phyloP scores from a whole-genome alignment of 1,140 invertebrate species.

The Melipona quadrifasciata region DNA sequence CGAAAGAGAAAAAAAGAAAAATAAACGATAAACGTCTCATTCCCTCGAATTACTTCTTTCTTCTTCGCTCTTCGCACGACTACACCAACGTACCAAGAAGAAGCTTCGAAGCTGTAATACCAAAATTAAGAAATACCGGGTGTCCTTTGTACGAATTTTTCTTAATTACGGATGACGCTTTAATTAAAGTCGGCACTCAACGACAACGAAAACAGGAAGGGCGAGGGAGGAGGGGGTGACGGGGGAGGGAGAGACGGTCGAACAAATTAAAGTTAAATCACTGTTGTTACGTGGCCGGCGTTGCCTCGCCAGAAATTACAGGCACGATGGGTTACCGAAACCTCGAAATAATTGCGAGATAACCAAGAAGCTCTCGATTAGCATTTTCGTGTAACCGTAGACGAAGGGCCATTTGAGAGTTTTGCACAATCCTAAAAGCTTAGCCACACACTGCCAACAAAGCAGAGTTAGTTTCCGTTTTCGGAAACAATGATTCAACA shows the following conservation, averaged over 20 bases:
- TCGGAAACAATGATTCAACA: neutral
- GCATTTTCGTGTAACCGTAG: slow-evolving; percentile 30
- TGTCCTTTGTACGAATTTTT: neutral
- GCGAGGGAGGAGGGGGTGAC: too few relatives aligned
- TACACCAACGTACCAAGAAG: neutral
- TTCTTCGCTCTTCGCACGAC: neutral
- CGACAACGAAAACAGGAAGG: too few relatives aligned
- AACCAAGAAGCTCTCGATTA: slow-evolving; percentile 34
- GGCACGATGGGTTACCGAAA: neutral
- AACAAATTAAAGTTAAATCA: slow-evolving; percentile 25
- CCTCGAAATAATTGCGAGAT: slow-evolving; percentile 31
- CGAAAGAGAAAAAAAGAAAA: neutral
- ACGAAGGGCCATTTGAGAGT: neutral
- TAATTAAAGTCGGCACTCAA: slow-evolving; percentile 14
- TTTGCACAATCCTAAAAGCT: neutral
- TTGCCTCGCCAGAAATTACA: slow-evolving; percentile 21
- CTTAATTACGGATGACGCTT: neutral
- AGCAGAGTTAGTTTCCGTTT: slow-evolving; percentile 11
- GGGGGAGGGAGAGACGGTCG: too few relatives aligned
- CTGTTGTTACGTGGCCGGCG: neutral
- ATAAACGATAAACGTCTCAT: neutral
- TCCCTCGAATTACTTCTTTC: neutral
- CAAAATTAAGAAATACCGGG: neutral
- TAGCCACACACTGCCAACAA: neutral
- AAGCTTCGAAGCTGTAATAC: neutral